Evolutionary conservation across 1,140 invertebrate species (phyloP).

Genomic region (Nasonia vitripennis): DNA sequence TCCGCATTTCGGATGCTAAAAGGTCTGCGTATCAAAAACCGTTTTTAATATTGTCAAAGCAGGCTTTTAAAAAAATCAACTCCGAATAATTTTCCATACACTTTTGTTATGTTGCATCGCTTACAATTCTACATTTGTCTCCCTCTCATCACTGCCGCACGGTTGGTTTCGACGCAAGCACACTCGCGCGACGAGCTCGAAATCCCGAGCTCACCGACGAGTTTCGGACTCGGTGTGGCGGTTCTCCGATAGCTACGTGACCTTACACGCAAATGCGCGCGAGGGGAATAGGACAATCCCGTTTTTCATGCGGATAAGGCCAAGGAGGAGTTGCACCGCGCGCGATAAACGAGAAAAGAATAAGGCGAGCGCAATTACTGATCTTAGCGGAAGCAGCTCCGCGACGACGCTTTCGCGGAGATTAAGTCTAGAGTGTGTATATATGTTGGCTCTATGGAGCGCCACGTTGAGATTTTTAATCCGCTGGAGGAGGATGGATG

Average conservation of each 20-base stretch:
- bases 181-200: not conserved
- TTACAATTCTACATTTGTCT: too few species aligned
- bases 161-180: constrained; percentile 13
- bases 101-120: not conserved
- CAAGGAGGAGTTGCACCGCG: not conserved
- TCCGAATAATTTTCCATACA: not conserved
- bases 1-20: not conserved
- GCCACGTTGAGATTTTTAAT: not conserved
- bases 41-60: not conserved
- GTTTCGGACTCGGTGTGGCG: not conserved
- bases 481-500: too few species aligned
- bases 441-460: not conserved
- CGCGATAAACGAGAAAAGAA: constrained; percentile 36
- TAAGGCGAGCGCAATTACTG: constrained; percentile 30
- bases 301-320: constrained; percentile 25
- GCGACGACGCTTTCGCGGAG: not conserved
- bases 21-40: not conserved
- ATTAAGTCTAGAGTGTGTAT: not conserved
- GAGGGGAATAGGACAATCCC: not conserved
- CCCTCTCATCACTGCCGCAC: not conserved
- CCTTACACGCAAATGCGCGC: constrained; percentile 20
- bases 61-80: too few species aligned
- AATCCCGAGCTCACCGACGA: not conserved
- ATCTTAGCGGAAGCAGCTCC: not conserved
- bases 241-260: constrained; percentile 36